Evolutionary conservation across 2,113 vertebrate genomes (phyloP).

Genomic region (Lipophrys pholis): DNA sequence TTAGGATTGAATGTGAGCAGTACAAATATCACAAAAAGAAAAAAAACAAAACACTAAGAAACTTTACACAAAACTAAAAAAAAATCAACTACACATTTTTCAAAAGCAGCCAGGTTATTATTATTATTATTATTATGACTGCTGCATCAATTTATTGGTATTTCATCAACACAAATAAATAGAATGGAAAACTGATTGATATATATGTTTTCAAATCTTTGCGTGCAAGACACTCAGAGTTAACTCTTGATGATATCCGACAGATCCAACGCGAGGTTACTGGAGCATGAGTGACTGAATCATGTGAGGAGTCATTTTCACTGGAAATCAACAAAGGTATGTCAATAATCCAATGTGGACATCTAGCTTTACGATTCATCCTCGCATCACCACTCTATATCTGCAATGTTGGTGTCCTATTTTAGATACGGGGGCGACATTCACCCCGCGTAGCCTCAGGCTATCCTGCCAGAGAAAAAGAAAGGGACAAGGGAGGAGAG

Average conservation of each 20-base stretch:
- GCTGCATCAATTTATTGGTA: no score
- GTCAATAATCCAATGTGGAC: constrained; percentile 58
- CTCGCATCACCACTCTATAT: constrained; percentile 31
- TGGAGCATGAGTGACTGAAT: constrained; percentile 44
- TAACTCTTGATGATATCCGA: constrained; percentile 8
- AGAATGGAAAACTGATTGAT: no score
- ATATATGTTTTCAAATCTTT: neutral
- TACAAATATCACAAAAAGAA: neutral
- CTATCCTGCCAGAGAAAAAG: constrained; percentile 36
- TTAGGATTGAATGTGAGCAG: constrained; percentile 7
- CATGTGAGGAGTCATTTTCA: constrained; percentile 49
- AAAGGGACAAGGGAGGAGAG: constrained; percentile 10
- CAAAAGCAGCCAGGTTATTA: no score
- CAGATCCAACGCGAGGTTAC: constrained; percentile 20
- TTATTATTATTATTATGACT: no score
- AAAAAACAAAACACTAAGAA: neutral
- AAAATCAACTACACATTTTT: no score
- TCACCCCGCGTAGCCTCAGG: constrained; percentile 43
- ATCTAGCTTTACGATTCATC: constrained; percentile 41
- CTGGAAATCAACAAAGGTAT: constrained; percentile 63
- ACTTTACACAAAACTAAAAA: no score
- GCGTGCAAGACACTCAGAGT: neutral
- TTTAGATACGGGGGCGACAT: constrained; percentile 54
- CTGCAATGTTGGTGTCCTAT: constrained; percentile 55
- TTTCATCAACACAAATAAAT: no score